Evolutionary conservation across 2,888 invertebrate species (phyloP).

Genomic region (Thecocarcelia acutangulata): DNA sequence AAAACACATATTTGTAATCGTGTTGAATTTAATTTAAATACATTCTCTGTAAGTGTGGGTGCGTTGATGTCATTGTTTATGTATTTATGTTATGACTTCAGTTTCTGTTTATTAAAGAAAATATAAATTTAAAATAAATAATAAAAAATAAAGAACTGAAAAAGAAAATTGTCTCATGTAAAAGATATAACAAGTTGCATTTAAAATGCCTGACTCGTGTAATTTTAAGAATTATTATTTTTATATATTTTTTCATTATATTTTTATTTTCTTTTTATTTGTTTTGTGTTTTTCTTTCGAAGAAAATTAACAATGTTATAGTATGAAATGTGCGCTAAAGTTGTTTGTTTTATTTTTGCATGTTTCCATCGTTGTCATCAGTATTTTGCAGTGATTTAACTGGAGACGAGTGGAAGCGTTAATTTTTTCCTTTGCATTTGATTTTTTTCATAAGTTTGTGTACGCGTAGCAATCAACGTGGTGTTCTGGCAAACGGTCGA

Average conservation of each 20-base stretch:
- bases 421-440: neutral
- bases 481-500: slow-evolving; percentile 26
- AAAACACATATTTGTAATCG: neutral
- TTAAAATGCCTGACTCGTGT: slow-evolving; percentile 63
- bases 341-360: slow-evolving; percentile 28
- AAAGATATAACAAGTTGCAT: slow-evolving; percentile 49
- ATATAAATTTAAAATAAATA: neutral
- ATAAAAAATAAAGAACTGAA: neutral
- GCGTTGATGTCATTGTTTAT: slow-evolving; percentile 37
- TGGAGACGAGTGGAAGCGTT: slow-evolving; percentile 54
- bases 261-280: neutral
- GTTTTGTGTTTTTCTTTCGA: slow-evolving; percentile 41
- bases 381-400: slow-evolving; percentile 55
- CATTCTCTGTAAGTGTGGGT: slow-evolving; percentile 7
- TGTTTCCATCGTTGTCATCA: slow-evolving; percentile 53
- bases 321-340: slow-evolving; percentile 36
- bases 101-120: neutral
- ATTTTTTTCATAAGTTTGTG: neutral
- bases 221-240: slow-evolving; percentile 56
- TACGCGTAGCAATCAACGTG: neutral
- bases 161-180: slow-evolving; percentile 53
- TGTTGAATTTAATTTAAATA: neutral
- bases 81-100: slow-evolving; percentile 26
- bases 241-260: slow-evolving; percentile 5
- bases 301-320: slow-evolving; percentile 48